phyloP scores from a whole-genome alignment of 1,140 invertebrate genomes.

The Cherax destructor region DNA sequence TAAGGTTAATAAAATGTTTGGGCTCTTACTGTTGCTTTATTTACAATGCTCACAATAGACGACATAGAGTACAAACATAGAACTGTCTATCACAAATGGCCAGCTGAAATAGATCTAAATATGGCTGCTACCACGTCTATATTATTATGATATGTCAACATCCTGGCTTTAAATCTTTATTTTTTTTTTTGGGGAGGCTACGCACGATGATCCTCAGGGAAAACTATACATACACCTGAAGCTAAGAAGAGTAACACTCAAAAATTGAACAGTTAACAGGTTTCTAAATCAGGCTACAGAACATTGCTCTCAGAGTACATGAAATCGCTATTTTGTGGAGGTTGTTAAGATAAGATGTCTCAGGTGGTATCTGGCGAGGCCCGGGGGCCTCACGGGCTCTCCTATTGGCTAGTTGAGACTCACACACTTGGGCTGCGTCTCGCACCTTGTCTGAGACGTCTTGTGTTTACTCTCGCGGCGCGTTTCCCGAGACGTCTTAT shows the following conservation, averaged over 20 bases:
- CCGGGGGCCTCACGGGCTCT: background rate
- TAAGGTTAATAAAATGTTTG: too few relatives aligned
- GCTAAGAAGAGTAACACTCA: slow-evolving; percentile 18
- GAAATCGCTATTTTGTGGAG: background rate
- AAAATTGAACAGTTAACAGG: background rate
- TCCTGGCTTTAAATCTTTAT: background rate
- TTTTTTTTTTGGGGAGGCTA: background rate
- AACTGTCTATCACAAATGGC: slow-evolving; percentile 8
- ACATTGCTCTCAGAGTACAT: background rate
- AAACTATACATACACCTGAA: slow-evolving; percentile 6
- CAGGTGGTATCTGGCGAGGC: background rate
- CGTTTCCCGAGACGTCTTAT: background rate
- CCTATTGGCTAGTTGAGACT: background rate
- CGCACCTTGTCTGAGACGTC: too few relatives aligned
- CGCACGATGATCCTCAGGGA: background rate
- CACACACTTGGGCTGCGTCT: background rate
- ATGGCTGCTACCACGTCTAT: background rate
- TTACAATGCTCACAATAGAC: slow-evolving; percentile 18
- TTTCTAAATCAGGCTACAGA: background rate
- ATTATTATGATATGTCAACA: background rate
- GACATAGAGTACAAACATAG: slow-evolving; percentile 25
- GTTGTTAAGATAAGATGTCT: background rate
- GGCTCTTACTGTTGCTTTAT: slow-evolving; percentile 2
- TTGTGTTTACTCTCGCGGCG: too few relatives aligned
- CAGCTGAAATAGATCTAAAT: background rate